These are phyloP conservation scores for Ictidomys tridecemlineatus DNA, from an alignment of 2,113 vertebrate genomes.

Conservation along the genomic window DNA sequence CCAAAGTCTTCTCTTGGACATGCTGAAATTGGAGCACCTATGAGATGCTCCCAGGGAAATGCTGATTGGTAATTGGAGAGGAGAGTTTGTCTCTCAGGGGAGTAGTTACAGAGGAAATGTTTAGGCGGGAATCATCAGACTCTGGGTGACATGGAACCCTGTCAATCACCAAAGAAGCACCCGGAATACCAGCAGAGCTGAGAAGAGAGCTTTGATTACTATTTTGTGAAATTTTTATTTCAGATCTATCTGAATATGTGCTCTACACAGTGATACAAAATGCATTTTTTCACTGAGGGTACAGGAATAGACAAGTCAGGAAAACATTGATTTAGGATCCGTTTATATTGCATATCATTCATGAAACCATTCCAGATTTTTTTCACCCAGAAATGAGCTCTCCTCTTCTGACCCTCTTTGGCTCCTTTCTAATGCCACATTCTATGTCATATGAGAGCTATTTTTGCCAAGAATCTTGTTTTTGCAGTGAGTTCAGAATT, in stretches of 20 bases:
- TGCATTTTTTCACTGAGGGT: neutral
- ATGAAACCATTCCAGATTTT: neutral
- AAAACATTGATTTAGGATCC: neutral
- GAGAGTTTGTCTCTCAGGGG: neutral
- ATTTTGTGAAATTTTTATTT: conserved; percentile 24
- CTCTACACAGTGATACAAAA: neutral
- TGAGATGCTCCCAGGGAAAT: neutral
- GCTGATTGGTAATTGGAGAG: neutral
- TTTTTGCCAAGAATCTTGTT: neutral
- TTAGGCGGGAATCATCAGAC: too few species aligned
- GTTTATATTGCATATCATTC: neutral
- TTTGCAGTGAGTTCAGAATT: neutral
- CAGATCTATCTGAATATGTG: neutral
- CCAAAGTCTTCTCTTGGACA: neutral
- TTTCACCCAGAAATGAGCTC: neutral
- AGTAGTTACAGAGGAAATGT: neutral
- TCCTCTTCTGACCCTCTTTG: too few species aligned
- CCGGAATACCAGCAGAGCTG: neutral
- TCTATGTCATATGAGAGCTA: neutral
- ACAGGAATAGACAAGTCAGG: neutral
- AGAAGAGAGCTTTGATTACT: neutral
- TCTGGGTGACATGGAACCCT: too few species aligned
- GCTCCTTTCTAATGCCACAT: neutral
- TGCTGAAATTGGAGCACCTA: neutral
- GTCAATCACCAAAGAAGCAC: neutral